Conservation (phyloP, 2,797 vertebrate genomes). For the Microctenopoma steveboyesi region DNA sequence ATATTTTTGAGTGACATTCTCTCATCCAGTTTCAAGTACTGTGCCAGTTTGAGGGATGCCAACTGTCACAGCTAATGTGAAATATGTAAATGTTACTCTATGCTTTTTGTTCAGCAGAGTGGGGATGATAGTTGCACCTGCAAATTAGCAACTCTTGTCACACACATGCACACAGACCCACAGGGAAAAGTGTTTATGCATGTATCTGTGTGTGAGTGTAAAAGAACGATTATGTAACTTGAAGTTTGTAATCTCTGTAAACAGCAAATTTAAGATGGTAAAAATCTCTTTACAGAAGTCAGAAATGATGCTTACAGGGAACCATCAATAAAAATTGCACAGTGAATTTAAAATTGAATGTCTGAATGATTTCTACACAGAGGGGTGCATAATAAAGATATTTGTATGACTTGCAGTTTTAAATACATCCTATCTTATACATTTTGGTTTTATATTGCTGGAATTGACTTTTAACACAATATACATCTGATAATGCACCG, state of each 20-base stretch:
- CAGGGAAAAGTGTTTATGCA: not conserved
- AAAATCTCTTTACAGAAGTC: not conserved
- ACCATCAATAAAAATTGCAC: constrained; percentile 5
- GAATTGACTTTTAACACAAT: no score
- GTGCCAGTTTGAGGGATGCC: constrained; percentile 34
- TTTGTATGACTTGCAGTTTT: constrained; percentile 26
- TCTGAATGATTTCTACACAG: constrained; percentile 31
- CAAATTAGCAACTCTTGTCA: constrained; percentile 41
- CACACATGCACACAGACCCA: not conserved
- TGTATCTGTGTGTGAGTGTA: not conserved
- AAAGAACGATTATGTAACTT: constrained; percentile 25
- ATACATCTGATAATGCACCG: no score
- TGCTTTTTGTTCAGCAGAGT: constrained; percentile 43
- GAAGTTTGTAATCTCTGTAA: constrained; percentile 1
- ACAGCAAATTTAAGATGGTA: not conserved
- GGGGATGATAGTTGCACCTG: constrained; percentile 44
- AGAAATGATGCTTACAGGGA: not conserved
- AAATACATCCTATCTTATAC: constrained; percentile 15
- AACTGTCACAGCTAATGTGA: constrained; percentile 43
- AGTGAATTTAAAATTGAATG: constrained; percentile 4
- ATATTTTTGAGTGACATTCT: constrained; percentile 46
- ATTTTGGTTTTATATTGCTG: not conserved
- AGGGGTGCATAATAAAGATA: constrained; percentile 26
- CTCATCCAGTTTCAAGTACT: constrained; percentile 37
- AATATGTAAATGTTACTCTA: constrained; percentile 17